Conservation (phyloP, 2,113 vertebrate genomes). For the Oryctolagus cuniculus region DNA sequence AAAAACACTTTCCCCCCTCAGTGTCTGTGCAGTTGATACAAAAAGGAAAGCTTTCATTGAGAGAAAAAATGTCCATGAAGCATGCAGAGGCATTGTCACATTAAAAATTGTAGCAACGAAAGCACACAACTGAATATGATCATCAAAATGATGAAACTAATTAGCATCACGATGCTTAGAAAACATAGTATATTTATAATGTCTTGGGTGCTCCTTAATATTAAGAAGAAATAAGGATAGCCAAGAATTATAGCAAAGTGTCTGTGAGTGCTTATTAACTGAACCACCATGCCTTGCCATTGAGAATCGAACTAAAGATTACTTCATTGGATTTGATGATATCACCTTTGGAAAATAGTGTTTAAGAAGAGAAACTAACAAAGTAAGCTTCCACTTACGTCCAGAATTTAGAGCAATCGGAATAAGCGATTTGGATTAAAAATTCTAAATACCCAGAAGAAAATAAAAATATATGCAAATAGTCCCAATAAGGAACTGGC, state of each 20-base stretch:
- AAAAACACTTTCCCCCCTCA: slow-evolving; percentile 80
- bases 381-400: neutral
- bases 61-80: slow-evolving; percentile 72
- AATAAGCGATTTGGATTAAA: slow-evolving; percentile 47
- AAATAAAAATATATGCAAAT: slow-evolving; percentile 29
- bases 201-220: slow-evolving; percentile 57
- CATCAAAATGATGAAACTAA: slow-evolving; percentile 84
- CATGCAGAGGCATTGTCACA: slow-evolving; percentile 74
- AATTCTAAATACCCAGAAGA: slow-evolving; percentile 42
- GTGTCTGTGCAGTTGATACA: slow-evolving; percentile 81
- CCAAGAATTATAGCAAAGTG: slow-evolving; percentile 31
- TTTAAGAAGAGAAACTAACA: slow-evolving; percentile 50
- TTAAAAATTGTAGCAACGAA: slow-evolving; percentile 76
- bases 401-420: slow-evolving; percentile 18
- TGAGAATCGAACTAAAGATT: slow-evolving; percentile 24
- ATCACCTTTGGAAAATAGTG: slow-evolving; percentile 29
- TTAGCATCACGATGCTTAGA: slow-evolving; percentile 77
- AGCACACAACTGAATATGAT: slow-evolving; percentile 75
- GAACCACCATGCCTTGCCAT: neutral
- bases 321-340: slow-evolving; percentile 1
- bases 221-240: slow-evolving; percentile 40
- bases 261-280: neutral
- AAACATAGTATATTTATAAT: slow-evolving; percentile 73
- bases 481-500: neutral
- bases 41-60: slow-evolving; percentile 82